phyloP scores from a whole-genome alignment of 2,113 vertebrate species.

The Solea senegalensis region DNA sequence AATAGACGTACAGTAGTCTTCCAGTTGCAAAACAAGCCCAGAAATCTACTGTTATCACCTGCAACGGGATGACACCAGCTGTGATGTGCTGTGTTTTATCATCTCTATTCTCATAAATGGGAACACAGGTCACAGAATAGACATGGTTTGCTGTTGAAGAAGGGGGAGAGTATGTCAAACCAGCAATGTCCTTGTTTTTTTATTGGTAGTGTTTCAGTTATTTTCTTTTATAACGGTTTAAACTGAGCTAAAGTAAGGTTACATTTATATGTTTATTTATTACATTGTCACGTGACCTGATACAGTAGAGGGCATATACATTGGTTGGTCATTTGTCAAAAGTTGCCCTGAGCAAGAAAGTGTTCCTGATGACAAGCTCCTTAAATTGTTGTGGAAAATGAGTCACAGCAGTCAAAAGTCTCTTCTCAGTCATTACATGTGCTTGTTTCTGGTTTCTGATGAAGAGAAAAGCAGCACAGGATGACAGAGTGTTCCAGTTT shows the following conservation, averaged over 20 bases:
- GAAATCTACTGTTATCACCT: too few relatives aligned
- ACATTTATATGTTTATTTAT: too few relatives aligned
- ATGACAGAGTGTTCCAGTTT: conserved; percentile 5
- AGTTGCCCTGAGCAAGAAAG: neutral
- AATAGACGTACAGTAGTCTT: too few relatives aligned
- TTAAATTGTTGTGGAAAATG: neutral
- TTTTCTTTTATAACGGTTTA: neutral
- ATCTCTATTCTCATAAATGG: too few relatives aligned
- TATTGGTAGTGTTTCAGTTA: neutral
- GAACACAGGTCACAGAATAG: too few relatives aligned
- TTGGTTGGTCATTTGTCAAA: neutral
- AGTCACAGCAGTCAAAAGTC: neutral
- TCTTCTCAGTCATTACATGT: neutral
- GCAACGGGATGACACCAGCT: too few relatives aligned
- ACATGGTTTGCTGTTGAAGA: too few relatives aligned
- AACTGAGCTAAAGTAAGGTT: neutral
- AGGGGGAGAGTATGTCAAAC: neutral
- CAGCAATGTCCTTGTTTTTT: neutral
- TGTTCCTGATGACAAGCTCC: neutral
- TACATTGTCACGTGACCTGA: too few relatives aligned
- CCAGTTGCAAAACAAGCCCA: too few relatives aligned
- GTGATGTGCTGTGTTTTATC: too few relatives aligned
- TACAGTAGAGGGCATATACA: neutral
- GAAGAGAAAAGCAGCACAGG: neutral
- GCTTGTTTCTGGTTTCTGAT: neutral